These are phyloP conservation scores for Nannoperca obscura DNA, from an alignment of 2,797 vertebrate species.

Conservation along the genomic window DNA sequence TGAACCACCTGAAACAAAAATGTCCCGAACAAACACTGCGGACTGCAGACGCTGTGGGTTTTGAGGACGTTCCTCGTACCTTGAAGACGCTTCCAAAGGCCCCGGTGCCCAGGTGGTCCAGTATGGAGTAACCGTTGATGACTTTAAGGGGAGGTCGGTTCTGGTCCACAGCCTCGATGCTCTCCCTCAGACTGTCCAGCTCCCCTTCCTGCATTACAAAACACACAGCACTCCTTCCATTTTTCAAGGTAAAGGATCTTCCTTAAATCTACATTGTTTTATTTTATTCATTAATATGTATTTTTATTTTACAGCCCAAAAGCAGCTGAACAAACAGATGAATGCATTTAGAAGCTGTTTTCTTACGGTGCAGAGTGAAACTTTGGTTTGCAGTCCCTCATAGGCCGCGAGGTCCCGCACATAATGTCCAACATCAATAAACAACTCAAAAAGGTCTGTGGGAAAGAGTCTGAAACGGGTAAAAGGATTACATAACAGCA, in stretches of 20 bases:
- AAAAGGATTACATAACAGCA: conserved; percentile 45
- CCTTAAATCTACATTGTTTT: not conserved
- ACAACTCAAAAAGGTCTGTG: conserved; percentile 92
- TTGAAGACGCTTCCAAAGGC: conserved; percentile 94
- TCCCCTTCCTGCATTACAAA: conserved; percentile 84
- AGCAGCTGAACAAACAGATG: conserved; percentile 24
- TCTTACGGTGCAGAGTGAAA: conserved; percentile 88
- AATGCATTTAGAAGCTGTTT: conserved; percentile 21
- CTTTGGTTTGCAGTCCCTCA: conserved; percentile 86
- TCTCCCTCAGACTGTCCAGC: conserved; percentile 87
- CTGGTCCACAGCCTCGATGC: conserved; percentile 89
- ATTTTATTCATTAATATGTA: not conserved
- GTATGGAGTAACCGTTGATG: conserved; percentile 89
- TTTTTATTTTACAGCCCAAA: conserved; percentile 15
- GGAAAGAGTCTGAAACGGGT: conserved; percentile 87
- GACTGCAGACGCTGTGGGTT: not conserved
- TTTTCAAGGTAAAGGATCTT: not conserved
- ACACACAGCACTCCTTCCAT: conserved; percentile 10
- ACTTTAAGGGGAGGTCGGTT: conserved; percentile 89
- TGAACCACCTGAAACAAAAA: not conserved
- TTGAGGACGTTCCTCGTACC: conserved; percentile 71
- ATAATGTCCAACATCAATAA: conserved; percentile 95
- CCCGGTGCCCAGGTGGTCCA: conserved; percentile 92
- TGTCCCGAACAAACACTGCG: not conserved
- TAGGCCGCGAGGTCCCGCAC: conserved; percentile 90